Conservation (phyloP, 2,797 vertebrate genomes). For the Gadopsis bispinosus region DNA sequence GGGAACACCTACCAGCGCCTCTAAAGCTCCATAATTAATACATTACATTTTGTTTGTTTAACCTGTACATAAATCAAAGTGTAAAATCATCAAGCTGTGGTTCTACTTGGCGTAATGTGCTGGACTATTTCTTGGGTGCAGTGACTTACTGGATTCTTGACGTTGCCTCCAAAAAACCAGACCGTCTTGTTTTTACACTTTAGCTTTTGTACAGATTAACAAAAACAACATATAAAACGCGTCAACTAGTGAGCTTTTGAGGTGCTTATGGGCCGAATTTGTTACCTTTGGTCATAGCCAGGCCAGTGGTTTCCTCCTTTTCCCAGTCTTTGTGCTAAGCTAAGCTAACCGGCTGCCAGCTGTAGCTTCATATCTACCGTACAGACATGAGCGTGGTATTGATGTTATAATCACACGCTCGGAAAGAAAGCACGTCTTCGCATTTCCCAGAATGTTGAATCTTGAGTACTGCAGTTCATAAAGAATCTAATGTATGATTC, state of each 20-base stretch:
- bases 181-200: neutral
- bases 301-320: neutral
- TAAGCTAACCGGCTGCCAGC: neutral
- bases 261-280: neutral
- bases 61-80: neutral
- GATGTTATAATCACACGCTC: neutral
- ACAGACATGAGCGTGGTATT: neutral
- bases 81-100: neutral
- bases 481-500: neutral
- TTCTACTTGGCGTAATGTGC: neutral
- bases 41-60: neutral
- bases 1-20: neutral
- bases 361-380: neutral
- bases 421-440: neutral
- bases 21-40: neutral
- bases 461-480: too few species aligned
- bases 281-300: neutral
- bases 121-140: neutral
- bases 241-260: neutral
- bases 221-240: neutral
- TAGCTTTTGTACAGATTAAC: neutral
- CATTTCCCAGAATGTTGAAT: conserved; percentile 2
- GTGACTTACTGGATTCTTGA: neutral
- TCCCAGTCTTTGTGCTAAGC: neutral
- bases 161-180: neutral